Base-by-base conservation (phyloP, 2,797 vertebrate species). In the Sardinella longiceps region DNA sequence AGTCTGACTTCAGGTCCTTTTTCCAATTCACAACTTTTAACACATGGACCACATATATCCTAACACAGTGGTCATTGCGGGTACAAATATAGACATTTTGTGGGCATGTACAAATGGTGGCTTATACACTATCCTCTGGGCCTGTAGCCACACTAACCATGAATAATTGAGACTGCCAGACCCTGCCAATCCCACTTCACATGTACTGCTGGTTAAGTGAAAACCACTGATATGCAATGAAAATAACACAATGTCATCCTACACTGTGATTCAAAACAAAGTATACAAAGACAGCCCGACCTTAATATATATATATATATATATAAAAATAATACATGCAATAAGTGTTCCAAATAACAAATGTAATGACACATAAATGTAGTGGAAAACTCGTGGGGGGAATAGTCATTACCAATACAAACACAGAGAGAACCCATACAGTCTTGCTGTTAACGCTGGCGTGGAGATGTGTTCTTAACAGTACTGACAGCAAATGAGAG, bases 241-340 rank as follows among this genome's bases (percentile, higher is more conserved):
- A 14, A 14, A 70, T 33, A 14, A 37, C 30, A 66, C 25, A n/a
- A 23, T 37, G 70, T 77, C 33, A 23, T 77, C 70, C 70, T 23
- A 77, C 37, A 39, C 37, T 77, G 37, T 39, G 33, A 77, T 43
- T 77, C 70, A 77, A 6, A 77, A 77, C 33, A 77, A 43, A 43
- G 70, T 77, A 77, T 77, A 77, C 70, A 77, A 43, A 77, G 37
- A 43, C 33, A 77, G 18, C 70, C 70, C 23, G 18, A 77, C 70
- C 70, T 77, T 39, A 20, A 74, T 74, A 77, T 43, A 77, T 77
- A 77, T 77, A 77, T 39, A 74, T 28, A n/a, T n/a, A n/a, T n/a
- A n/a, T n/a, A n/a, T n/a, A n/a, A 77, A 43, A 77, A 70, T 28
- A 77, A n/a, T 77, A 77, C 70, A 77, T 77, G 70, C 70, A 43